Evolutionary conservation across 2,888 invertebrate genomes (phyloP).

Genomic region (Globia sparganii): DNA sequence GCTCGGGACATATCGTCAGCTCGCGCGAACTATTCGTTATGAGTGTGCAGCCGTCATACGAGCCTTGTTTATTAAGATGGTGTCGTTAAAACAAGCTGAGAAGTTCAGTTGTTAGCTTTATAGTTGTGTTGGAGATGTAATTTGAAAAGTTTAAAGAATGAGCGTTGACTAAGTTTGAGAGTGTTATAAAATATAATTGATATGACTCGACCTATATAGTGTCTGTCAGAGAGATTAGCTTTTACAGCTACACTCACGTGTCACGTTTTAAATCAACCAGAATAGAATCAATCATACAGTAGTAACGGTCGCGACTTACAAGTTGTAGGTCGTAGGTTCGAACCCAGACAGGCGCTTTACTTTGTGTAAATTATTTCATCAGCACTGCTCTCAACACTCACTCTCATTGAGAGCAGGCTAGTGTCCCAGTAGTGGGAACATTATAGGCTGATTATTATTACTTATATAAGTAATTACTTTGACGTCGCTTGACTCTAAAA

Average conservation of each 20-base stretch:
- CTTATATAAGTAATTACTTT: not conserved
- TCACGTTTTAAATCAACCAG: not conserved
- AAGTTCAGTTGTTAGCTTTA: slow-evolving; percentile 25
- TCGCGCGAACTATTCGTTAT: slow-evolving; percentile 13
- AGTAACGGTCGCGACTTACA: too few species aligned
- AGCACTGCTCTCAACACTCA: too few species aligned
- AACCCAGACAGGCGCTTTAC: too few species aligned
- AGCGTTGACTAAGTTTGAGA: slow-evolving; percentile 4
- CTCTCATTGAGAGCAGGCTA: too few species aligned
- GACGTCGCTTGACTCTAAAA: not conserved
- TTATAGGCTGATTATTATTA: not conserved
- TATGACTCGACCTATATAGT: not conserved
- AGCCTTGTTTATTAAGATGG: slow-evolving; percentile 21
- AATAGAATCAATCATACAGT: not conserved
- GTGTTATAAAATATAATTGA: slow-evolving; percentile 4
- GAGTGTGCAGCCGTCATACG: not conserved
- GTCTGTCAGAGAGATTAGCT: not conserved
- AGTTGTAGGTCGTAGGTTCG: too few species aligned
- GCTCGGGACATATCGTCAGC: slow-evolving; percentile 37
- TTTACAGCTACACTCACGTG: not conserved
- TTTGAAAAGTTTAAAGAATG: slow-evolving; percentile 24
- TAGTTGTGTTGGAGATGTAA: slow-evolving; percentile 10
- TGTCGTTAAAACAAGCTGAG: slow-evolving; percentile 18
- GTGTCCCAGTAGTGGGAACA: too few species aligned
- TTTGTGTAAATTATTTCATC: too few species aligned